Percentiles rank a stretch among this genome's conserved stretches.
Evolutionary conservation across 2,888 invertebrate genomes (phyloP).

Genomic region (Synergus laeviventris): DNA sequence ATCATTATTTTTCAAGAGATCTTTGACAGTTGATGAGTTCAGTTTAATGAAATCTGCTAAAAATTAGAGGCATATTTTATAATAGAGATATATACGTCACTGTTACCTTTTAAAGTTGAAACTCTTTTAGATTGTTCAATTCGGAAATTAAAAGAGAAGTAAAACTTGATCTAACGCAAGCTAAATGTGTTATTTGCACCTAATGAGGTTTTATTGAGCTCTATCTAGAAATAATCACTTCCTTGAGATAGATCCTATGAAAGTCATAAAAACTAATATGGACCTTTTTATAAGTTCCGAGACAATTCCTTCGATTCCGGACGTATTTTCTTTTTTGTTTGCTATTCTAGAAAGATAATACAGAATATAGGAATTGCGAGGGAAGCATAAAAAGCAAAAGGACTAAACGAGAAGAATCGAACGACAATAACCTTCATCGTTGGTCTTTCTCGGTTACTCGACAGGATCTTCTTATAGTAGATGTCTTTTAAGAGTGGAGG

Average conservation of each 20-base stretch:
- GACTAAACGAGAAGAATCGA: conserved; percentile 6
- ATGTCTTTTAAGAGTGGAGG: conserved; percentile 16
- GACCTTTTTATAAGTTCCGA: not conserved
- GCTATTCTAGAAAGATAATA: not conserved
- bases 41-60: not conserved
- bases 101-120: not conserved
- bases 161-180: not conserved
- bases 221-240: conserved; percentile 2
- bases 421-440: conserved; percentile 20
- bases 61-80: not conserved
- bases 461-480: not conserved
- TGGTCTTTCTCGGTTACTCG: conserved; percentile 13
- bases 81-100: no score
- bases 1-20: not conserved
- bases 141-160: no score
- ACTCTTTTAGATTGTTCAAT: no score
- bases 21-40: not conserved
- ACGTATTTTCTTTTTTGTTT: conserved; percentile 5
- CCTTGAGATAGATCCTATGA: conserved; percentile 12
- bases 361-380: conserved; percentile 4
- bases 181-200: not conserved
- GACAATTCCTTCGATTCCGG: not conserved
- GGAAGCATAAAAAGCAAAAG: conserved; percentile 17
- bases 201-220: not conserved
- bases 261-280: conserved; percentile 16